Base-by-base conservation (phyloP, 2,888 invertebrate genomes). In the Tridacna gigas region DNA sequence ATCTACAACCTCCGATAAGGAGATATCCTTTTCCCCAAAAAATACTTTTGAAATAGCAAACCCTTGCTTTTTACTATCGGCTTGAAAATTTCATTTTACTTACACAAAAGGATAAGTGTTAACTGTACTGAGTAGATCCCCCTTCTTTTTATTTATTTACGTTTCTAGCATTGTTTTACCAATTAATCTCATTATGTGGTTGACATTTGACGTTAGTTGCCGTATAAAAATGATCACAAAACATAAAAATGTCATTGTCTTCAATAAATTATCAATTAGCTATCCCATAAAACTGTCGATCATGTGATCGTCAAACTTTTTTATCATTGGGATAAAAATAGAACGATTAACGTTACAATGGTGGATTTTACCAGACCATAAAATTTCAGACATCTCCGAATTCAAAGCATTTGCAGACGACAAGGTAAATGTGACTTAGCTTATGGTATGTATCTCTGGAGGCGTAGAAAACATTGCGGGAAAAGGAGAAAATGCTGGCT, bases 221-320 rank as follows among this genome's bases (percentile, higher is more conserved):
- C 28, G 69, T 18, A 76, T 74, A 76, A 28, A 77, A 81, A 65
- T 75, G n/a, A 79, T 66, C 18, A 20, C 26, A 69, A 74, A 65
- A 69, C 82, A 85, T 85, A 76, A 85, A 86, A 81, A 69, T 75
- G 86, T 82, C 83, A 80, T 82, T 79, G 67, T 47, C 37, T 65
- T 74, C 74, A 66, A 81, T 81, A 65, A 82, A 86, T 77, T 79
- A 86, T 86, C 86, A 86, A 86, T 86, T 86, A 86, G 76, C 61
- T 60, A 71, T 75, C 73, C 18, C 69, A 69, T 69, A 69, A 69
- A 69, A 69, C 47, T 37, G 69, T 69, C 69, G 69, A 69, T 69
- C 25, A 65, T 15, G 18, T 13, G 65, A 25, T 22, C 26, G 13
- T 65, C 65, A 26, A 15, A 65, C 26, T 65, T 25, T 26, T 65